Evolutionary conservation across 2,888 invertebrate genomes (phyloP).

Genomic region (Chymomyza procnemis): DNA sequence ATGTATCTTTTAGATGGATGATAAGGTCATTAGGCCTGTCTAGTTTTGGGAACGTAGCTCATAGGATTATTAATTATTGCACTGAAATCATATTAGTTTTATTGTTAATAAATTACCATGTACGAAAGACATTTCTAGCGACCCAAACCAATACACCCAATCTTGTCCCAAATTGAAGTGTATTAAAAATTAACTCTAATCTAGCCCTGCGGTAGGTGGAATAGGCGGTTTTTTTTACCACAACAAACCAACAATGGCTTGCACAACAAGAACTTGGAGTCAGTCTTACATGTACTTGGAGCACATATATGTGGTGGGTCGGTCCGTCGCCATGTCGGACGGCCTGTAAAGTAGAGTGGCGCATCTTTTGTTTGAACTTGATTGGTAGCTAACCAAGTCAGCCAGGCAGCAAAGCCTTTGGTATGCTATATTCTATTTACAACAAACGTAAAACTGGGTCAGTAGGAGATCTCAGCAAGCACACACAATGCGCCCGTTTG

Average conservation of each 20-base stretch:
- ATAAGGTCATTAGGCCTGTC: too few species aligned
- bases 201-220: background rate
- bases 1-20: too few species aligned
- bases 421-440: background rate
- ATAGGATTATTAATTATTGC: too few species aligned
- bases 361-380: slow-evolving; percentile 2
- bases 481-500: too few species aligned
- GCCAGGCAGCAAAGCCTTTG: background rate
- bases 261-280: background rate
- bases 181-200: background rate
- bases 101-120: too few species aligned
- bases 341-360: background rate
- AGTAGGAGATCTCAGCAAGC: background rate
- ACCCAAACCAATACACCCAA: too few species aligned
- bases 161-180: too few species aligned
- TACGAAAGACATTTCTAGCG: too few species aligned
- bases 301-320: background rate
- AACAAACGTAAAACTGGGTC: background rate
- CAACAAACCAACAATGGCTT: background rate
- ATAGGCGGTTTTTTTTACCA: background rate
- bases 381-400: background rate
- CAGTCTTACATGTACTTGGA: background rate
- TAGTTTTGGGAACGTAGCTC: too few species aligned
- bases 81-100: too few species aligned
- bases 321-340: background rate